Base-by-base conservation (phyloP, 2,113 vertebrate species). In the Phyllopteryx taeniolatus region DNA sequence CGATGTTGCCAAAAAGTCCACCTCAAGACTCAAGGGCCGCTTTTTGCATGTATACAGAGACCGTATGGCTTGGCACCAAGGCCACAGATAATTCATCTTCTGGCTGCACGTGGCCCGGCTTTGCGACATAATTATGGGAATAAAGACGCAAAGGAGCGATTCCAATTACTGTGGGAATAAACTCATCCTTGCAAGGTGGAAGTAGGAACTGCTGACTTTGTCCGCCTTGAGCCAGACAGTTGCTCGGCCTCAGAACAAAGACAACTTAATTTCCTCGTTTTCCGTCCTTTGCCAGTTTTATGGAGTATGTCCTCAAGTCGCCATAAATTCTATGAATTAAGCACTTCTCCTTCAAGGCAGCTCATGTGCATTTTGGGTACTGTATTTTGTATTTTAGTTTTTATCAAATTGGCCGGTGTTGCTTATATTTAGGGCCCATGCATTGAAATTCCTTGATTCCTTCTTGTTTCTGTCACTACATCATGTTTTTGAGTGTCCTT, bases 241-340 rank as follows among this genome's bases (percentile, higher is more conserved):
- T 27, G 14, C 12, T 33, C 13, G 57, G 59, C 59, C 59, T 19
- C 59, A 61, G 35, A 64, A 39, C 72, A 56, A 78, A 57, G 60
- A n/a, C 62, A 65, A 61, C 59, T 61, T 61, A 35, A 61, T 61
- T 61, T 31, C 74, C 57, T 72, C 75, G 74, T 75, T 59, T 70
- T 47, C 80, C 76, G 71, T 82, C 79, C 71, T 67, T 79, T 79
- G 39, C 67, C 83, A 87, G 72, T 88, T 87, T 83, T 80, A 80
- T 83, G 54, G 66, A 61, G 76, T 73, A 90, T 87, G 70, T 84
- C 78, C 70, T 73, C 71, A 54, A 39, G 81, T 83, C 82, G 73
- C 73, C 78, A 90, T 92, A 87, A 72, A 91, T 93, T 88, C 83
- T 91, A 83, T 91, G 91, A 90, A 90, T 61, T 61, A 61, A 61